Conservation (phyloP, 2,797 vertebrate genomes). For the Myotis daubentonii region DNA sequence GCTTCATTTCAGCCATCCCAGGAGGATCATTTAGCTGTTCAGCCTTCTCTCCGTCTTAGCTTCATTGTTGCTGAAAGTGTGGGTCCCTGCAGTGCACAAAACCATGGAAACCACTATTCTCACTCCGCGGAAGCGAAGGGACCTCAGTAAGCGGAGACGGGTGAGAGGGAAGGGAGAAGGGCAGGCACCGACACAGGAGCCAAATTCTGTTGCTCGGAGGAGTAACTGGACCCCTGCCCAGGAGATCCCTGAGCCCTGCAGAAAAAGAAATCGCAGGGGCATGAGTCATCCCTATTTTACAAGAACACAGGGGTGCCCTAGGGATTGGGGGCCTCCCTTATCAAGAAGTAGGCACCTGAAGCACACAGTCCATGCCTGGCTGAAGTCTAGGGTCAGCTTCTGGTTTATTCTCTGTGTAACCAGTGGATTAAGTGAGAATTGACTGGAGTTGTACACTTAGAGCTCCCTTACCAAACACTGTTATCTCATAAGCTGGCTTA, state of each 20-base stretch:
- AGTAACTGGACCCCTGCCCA: conserved; percentile 54
- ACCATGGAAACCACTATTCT: conserved; percentile 1
- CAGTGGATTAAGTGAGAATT: conserved; percentile 63
- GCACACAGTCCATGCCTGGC: neutral
- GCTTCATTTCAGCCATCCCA: neutral
- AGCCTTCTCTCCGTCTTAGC: neutral
- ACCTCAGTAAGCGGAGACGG: conserved; percentile 7
- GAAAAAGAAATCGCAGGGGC: conserved; percentile 31
- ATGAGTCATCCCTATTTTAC: conserved; percentile 54
- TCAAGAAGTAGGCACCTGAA: neutral
- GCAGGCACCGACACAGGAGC: neutral
- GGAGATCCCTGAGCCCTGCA: neutral
- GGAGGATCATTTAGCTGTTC: neutral
- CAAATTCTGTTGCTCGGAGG: neutral
- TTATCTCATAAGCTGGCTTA: conserved; percentile 63
- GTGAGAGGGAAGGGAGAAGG: neutral
- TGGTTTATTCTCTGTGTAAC: conserved; percentile 68
- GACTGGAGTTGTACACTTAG: conserved; percentile 55
- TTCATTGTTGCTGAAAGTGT: neutral
- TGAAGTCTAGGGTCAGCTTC: conserved; percentile 42
- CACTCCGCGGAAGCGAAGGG: neutral
- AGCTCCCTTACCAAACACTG: conserved; percentile 54
- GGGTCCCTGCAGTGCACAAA: neutral
- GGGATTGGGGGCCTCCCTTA: conserved; percentile 42
- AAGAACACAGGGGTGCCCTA: neutral